A percentile compares a stretch with the other conserved stretches of the same genome.
These are phyloP conservation scores for Eristalis arbustorum DNA, from an alignment of 2,888 invertebrate species.

Conservation along the genomic window DNA sequence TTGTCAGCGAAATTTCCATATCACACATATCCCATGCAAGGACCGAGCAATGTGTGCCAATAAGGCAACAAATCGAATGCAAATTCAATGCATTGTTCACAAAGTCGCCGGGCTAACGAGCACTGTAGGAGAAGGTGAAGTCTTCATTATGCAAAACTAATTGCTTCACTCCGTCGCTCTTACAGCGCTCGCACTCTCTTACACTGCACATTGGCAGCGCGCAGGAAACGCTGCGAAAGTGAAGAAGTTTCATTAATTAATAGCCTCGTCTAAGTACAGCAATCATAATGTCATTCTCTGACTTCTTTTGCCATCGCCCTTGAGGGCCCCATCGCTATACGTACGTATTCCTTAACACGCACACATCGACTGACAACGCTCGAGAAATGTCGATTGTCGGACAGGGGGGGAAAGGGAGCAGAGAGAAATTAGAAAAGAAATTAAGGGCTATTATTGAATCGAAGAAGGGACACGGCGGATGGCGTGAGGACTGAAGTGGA, in stretches of 20 bases:
- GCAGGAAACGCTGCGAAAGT: neutral
- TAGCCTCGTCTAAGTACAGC: constrained; percentile 11
- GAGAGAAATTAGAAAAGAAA: constrained; percentile 64
- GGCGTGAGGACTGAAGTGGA: constrained; percentile 65
- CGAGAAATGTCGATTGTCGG: constrained; percentile 32
- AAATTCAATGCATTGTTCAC: neutral
- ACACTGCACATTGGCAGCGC: neutral
- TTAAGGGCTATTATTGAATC: constrained; percentile 69
- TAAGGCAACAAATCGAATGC: neutral
- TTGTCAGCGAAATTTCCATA: too few relatives aligned
- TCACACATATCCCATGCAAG: too few relatives aligned
- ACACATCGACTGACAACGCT: neutral
- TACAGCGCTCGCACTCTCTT: neutral
- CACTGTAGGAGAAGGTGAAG: neutral
- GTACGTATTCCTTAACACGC: neutral
- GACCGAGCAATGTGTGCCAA: too few relatives aligned
- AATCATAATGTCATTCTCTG: constrained; percentile 25
- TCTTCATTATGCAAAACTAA: neutral
- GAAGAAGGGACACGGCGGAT: constrained; percentile 63
- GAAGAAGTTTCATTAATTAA: constrained; percentile 31
- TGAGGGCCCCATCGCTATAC: neutral
- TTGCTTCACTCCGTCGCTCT: neutral
- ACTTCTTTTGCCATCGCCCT: neutral
- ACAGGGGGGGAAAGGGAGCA: neutral
- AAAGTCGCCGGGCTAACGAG: neutral